phyloP scores from a whole-genome alignment of 2,888 invertebrate genomes.

The Scaptomyza cyrtandrae region DNA sequence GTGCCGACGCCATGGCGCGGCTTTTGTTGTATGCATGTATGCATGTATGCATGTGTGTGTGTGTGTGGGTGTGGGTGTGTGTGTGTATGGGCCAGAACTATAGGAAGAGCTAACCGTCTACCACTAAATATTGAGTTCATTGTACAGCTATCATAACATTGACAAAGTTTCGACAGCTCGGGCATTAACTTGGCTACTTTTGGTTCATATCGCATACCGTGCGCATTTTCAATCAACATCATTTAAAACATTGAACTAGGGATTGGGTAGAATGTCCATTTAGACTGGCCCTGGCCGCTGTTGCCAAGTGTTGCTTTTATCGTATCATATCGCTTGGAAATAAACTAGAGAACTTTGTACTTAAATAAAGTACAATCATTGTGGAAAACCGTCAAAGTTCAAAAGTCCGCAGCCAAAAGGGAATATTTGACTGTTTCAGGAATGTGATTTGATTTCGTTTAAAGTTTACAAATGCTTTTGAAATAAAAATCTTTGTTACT shows the following conservation, averaged over 20 bases:
- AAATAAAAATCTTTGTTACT: no score
- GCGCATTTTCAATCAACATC: slow-evolving; percentile 60
- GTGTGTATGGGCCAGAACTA: not conserved
- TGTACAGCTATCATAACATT: slow-evolving; percentile 72
- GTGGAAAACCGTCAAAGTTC: not conserved
- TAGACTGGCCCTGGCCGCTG: slow-evolving; percentile 26
- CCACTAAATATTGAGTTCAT: slow-evolving; percentile 47
- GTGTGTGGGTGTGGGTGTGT: not conserved
- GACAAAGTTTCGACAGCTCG: slow-evolving; percentile 65
- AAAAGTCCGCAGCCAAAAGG: no score
- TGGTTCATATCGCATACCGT: slow-evolving; percentile 49
- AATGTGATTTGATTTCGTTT: no score
- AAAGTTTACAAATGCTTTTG: no score
- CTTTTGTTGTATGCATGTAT: slow-evolving; percentile 51
- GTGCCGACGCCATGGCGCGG: slow-evolving; percentile 79
- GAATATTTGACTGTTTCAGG: no score
- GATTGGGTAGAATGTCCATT: not conserved
- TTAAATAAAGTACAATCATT: not conserved
- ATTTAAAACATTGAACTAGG: not conserved
- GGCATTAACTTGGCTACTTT: slow-evolving; percentile 62
- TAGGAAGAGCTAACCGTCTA: not conserved
- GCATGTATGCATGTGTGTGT: slow-evolving; percentile 2
- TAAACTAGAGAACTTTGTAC: not conserved
- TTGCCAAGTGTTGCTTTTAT: slow-evolving; percentile 48
- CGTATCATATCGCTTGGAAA: not conserved